Base-by-base conservation (phyloP, 2,797 vertebrate genomes). In the Choloepus didactylus region DNA sequence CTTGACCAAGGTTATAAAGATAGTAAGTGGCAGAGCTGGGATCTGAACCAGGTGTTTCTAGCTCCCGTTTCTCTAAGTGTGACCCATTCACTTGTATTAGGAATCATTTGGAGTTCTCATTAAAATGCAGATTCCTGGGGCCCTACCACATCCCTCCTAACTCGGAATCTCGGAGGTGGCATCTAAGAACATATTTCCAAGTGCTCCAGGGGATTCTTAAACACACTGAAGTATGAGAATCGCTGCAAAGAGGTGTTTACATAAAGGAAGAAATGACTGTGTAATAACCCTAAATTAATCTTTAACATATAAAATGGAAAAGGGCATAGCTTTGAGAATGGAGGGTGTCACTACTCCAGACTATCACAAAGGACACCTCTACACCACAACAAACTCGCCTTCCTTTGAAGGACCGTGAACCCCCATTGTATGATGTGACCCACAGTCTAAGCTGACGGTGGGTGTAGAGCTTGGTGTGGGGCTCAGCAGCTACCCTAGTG, bases 11-110 rank as follows among this genome's bases (percentile, higher is more conserved):
- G 16, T 41, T 56, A 75, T 25, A 49, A 23, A 85, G 51, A 89
- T 23, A 64, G 27, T 49, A 67, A 25, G 16, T n/a, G 51, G 89
- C 31, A 81, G 38, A 93, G 23, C 35, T 73, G 60, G 29, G 76
- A 80, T 92, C 25, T 83, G 91, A 91, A 95, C 64, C 59, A 64
- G 84, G 14, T 21, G 8, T 92, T 82, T 91, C 18, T 23, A 82
- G 83, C 11, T 88, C 41, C 3, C 27, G 19, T 46, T 89, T 76
- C 56, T 76, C 29, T 27, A 70, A n/a, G 27, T 35, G 41, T 62
- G 44, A 56, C 44, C 9, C 29, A 23, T 6, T 81, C 38, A 66
- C 3, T 9, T 49, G 8, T 11, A 27, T 87, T 18, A 18, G 31
- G 11, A 77, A 87, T 69, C 38, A 67, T 11, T 35, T 60, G 25